These are phyloP conservation scores for Palythoa grandis DNA, from an alignment of 92 coral and sea anemone genomes.

Conservation along the genomic window DNA sequence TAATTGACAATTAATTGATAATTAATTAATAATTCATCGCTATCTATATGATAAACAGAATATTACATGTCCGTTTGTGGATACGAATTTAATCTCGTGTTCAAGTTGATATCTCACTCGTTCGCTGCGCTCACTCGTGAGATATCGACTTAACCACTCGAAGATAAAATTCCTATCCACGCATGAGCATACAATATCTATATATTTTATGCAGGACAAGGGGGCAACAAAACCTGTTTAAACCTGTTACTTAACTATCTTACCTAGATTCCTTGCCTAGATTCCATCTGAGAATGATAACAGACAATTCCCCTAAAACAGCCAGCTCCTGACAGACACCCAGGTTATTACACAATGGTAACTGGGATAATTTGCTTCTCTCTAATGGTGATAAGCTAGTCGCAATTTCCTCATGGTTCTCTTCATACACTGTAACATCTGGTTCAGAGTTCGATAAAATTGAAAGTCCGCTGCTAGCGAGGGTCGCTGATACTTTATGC, in stretches of 20 bases:
- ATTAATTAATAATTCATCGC: too few relatives aligned
- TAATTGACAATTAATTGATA: too few relatives aligned
- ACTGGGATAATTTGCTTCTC: constrained; percentile 10
- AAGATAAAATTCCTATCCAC: too few relatives aligned
- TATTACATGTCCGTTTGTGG: too few relatives aligned
- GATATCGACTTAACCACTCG: too few relatives aligned
- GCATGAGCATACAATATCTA: too few relatives aligned
- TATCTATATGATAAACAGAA: too few relatives aligned
- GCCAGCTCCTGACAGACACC: constrained; percentile 4
- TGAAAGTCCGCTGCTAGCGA: not conserved
- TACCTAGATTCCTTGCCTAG: constrained; percentile 33
- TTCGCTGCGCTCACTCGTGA: too few relatives aligned
- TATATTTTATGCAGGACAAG: too few relatives aligned
- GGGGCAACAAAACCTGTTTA: too few relatives aligned
- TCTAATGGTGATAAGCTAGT: constrained; percentile 27
- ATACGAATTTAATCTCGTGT: too few relatives aligned
- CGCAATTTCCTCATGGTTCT: not conserved
- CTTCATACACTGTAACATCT: not conserved
- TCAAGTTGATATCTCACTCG: too few relatives aligned
- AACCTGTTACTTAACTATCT: not conserved
- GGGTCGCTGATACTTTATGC: constrained; percentile 7
- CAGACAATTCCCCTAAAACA: constrained; percentile 9
- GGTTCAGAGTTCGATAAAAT: not conserved
- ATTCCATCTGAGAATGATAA: constrained; percentile 10
- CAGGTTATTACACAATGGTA: constrained; percentile 29